These are phyloP conservation scores for Sylvicola cinctus DNA, from an alignment of 2,888 invertebrate species.

Conservation along the genomic window DNA sequence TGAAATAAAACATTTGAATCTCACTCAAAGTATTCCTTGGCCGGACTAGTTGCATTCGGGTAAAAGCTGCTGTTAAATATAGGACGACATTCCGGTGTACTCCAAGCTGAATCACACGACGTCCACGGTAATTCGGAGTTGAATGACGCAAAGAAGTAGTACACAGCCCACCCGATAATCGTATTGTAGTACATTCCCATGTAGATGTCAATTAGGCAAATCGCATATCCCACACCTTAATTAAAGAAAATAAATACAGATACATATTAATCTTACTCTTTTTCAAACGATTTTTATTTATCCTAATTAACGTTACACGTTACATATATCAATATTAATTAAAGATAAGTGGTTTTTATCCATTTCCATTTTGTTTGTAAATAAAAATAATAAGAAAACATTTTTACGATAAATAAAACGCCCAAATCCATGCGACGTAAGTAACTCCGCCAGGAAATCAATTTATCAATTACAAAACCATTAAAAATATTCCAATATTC, in stretches of 20 bases:
- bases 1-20: constrained; percentile 19
- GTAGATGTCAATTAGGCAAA: constrained; percentile 87
- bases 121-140: constrained; percentile 70
- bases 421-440: too few species aligned
- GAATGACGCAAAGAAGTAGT: constrained; percentile 71
- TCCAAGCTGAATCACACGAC: constrained; percentile 70
- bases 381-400: not conserved
- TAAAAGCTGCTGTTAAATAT: constrained; percentile 33
- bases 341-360: too few species aligned
- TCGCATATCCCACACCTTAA: constrained; percentile 84
- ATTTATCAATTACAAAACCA: too few species aligned
- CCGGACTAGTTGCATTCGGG: constrained; percentile 49
- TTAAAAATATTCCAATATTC: too few species aligned
- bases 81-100: constrained; percentile 53
- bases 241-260: constrained; percentile 11
- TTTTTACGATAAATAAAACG: not conserved
- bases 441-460: too few species aligned
- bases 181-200: constrained; percentile 96
- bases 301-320: too few species aligned
- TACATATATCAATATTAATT: too few species aligned
- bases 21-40: constrained; percentile 78
- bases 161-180: constrained; percentile 89
- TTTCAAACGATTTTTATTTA: too few species aligned
- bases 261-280: too few species aligned
- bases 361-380: too few species aligned